Conservation (phyloP, 1,140 invertebrate genomes). For the Atta cephalotes region DNA sequence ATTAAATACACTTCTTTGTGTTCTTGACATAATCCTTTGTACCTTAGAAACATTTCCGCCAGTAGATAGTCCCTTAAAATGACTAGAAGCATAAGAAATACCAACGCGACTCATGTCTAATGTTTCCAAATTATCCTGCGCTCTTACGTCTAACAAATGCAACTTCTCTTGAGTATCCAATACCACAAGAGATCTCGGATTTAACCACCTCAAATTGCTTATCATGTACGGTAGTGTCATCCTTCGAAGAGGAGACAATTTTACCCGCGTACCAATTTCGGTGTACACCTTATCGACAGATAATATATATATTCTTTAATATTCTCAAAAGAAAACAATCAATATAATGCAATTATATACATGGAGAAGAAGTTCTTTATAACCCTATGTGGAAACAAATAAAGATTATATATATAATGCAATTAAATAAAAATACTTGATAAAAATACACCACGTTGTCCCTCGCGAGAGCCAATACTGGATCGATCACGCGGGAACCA, state of each 20-base stretch:
- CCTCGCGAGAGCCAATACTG: slow-evolving; percentile 94
- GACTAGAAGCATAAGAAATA: slow-evolving; percentile 96
- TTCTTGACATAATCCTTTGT: slow-evolving; percentile 8
- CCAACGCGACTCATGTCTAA: slow-evolving; percentile 94
- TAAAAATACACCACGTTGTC: slow-evolving; percentile 94
- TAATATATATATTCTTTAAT: slow-evolving; percentile 65
- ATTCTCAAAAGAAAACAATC: slow-evolving; percentile 5
- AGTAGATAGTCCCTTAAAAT: slow-evolving; percentile 95
- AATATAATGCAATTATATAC: background rate
- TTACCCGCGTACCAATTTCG: slow-evolving; percentile 86
- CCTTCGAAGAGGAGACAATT: slow-evolving; percentile 89
- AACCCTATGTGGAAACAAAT: too few species aligned
- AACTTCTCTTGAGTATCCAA: slow-evolving; percentile 95
- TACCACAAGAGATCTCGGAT: slow-evolving; percentile 93
- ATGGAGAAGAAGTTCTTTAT: too few species aligned
- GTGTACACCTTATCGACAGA: slow-evolving; percentile 80
- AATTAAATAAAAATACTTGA: slow-evolving; percentile 87
- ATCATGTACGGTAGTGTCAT: slow-evolving; percentile 90
- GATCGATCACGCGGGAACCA: slow-evolving; percentile 91
- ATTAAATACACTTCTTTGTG: background rate
- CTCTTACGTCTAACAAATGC: slow-evolving; percentile 95
- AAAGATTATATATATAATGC: too few species aligned
- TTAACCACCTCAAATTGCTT: slow-evolving; percentile 95
- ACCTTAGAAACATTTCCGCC: slow-evolving; percentile 91
- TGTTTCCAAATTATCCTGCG: slow-evolving; percentile 93